Base-by-base conservation (phyloP, 2,888 invertebrate species). In the Orthonevra nobilis region DNA sequence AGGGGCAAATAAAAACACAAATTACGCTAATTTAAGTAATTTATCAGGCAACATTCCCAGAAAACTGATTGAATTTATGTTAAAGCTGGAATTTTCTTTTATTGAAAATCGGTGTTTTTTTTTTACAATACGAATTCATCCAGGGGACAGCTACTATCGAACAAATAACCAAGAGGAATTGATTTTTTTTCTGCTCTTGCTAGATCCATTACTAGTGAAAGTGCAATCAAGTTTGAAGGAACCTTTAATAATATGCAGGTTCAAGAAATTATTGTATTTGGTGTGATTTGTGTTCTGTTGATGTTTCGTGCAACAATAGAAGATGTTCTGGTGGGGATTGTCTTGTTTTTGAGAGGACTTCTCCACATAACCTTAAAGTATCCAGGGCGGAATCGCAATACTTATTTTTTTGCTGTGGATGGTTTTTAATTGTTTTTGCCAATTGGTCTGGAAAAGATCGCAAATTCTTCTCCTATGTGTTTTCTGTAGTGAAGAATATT, bases 91-190 rank as follows among this genome's bases (percentile, higher is more conserved):
- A n/a, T n/a, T n/a, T n/a, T n/a, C n/a, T n/a, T n/a, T n/a, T n/a
- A n/a, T n/a, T n/a, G n/a, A n/a, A n/a, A n/a, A n/a, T n/a, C 19
- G 38, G 48, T 61, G 40, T 36, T 54, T 68, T 42, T 58, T 69
- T 63, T 69, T 42, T 75, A 64, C 40, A 14, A 50, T 17, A 38
- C 44, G n/a, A 50, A 10, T 17, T 40, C 52, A 42, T 56, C 54
- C 28, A 19, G 28, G 36, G 54, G 61, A 54, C 60, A n/a, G n/a
- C n/a, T n/a, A n/a, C n/a, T 73, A 75, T 75, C 56, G 75, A 75
- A 63, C 75, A 75, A 75, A 75, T 69, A 69, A 56, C 30, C 42
- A 15, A 42, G 36, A 77, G 63, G 56, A 69, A 77, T 77, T 77
- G 75, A 77, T 77, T 77, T 77, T 68, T 73, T 74, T 64, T 52